Percentiles rank a stretch among this genome's conserved stretches.
These are phyloP conservation scores for Anaspis maculata DNA, from an alignment of 2,888 invertebrate genomes.

Conservation along the genomic window DNA sequence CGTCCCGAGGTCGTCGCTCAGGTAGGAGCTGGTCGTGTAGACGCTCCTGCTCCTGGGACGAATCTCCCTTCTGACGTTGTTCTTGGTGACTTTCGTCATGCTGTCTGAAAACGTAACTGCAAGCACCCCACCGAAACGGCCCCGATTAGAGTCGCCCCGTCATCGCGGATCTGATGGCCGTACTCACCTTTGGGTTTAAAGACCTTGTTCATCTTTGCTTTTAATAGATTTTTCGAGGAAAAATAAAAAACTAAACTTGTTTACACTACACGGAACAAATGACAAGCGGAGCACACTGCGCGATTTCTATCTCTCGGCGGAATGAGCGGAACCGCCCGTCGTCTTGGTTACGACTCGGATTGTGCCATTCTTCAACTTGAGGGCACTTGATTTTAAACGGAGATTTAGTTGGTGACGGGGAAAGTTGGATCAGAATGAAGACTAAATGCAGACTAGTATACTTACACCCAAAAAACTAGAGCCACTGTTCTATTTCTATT, in stretches of 20 bases:
- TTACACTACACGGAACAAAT: conserved; percentile 10
- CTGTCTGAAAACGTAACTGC: conserved; percentile 36
- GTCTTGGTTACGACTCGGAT: too few relatives aligned
- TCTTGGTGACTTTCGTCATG: conserved; percentile 30
- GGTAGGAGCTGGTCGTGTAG: conserved; percentile 59
- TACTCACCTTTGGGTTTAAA: conserved; percentile 39
- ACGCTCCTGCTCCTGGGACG: conserved; percentile 55
- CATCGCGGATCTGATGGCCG: too few relatives aligned
- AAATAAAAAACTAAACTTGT: conserved; percentile 13
- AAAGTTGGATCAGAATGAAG: too few relatives aligned
- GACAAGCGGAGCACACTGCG: too few relatives aligned
- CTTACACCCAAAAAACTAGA: too few relatives aligned
- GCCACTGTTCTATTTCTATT: too few relatives aligned
- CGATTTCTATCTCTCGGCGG: too few relatives aligned
- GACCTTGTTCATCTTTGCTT: conserved; percentile 27
- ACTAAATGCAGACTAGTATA: too few relatives aligned
- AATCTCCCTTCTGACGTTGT: conserved; percentile 33
- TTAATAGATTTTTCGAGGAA: conserved; percentile 8
- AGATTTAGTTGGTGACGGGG: too few relatives aligned
- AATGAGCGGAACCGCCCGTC: too few relatives aligned
- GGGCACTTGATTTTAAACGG: too few relatives aligned
- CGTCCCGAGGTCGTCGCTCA: conserved; percentile 46
- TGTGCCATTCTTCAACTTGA: too few relatives aligned
- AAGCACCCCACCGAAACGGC: conserved; percentile 3
- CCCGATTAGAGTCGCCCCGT: conserved; percentile 1